Conservation (phyloP, 2,888 invertebrate genomes). For the Octodonta nipae region DNA sequence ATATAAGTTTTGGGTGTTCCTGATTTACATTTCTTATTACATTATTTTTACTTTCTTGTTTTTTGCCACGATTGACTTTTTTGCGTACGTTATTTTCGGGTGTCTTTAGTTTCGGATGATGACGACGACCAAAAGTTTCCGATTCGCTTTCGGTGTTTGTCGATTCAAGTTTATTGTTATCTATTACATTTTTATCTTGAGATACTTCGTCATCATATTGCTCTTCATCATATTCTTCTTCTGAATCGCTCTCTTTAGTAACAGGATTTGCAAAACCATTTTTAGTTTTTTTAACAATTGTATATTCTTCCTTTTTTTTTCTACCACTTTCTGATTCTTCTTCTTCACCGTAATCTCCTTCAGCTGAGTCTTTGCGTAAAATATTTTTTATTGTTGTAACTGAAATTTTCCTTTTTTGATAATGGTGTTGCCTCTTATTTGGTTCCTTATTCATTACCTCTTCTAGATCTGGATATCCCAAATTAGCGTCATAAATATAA, state of each 20-base stretch:
- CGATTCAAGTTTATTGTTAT: too few relatives aligned
- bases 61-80: too few relatives aligned
- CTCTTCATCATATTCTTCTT: too few relatives aligned
- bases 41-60: background rate
- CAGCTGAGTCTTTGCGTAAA: slow-evolving; percentile 11
- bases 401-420: slow-evolving; percentile 5
- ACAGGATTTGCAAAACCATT: slow-evolving; percentile 16
- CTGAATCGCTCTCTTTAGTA: slow-evolving; percentile 9
- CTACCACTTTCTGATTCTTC: slow-evolving; percentile 15
- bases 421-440: background rate
- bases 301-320: slow-evolving; percentile 7
- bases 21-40: background rate
- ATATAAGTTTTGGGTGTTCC: background rate
- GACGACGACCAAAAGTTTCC: slow-evolving; percentile 3
- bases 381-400: background rate
- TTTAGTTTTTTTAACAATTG: slow-evolving; percentile 15
- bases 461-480: slow-evolving; percentile 9
- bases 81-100: slow-evolving; percentile 1
- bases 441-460: background rate
- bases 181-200: too few relatives aligned
- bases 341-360: slow-evolving; percentile 21
- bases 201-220: too few relatives aligned
- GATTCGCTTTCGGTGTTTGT: slow-evolving; percentile 2
- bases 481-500: slow-evolving; percentile 14
- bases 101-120: slow-evolving; percentile 6